Base-by-base conservation (phyloP, 1,140 invertebrate species). In the Sarcophaga peregrina region DNA sequence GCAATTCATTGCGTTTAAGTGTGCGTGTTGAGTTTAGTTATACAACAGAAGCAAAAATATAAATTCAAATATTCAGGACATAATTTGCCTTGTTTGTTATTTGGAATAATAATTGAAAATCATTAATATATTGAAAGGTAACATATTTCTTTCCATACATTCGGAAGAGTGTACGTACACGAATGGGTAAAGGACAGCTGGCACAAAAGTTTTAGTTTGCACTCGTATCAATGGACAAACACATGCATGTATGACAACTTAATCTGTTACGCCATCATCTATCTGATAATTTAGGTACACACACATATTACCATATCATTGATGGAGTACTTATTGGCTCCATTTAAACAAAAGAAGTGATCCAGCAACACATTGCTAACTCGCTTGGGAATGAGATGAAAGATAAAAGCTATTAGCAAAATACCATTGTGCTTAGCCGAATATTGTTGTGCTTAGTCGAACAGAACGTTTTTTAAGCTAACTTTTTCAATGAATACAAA, bases 211-310 rank as follows among this genome's bases (percentile, higher is more conserved):
- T 37, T 52, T 52, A 52, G 50, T 52, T 52, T 52, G 13, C 1
- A 52, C 13, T 52, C 50, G 13, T 13, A 52, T 4, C 25, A 37
- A 37, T 37, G 25, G 25, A 37, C 25, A 37, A n/a, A 4, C 25
- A 37, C 4, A 37, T 25, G 2, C 9, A 68, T 68, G n/a, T 20
- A 20, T 68, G 17, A 37, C 25, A 37, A 37, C 25, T 72, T 50
- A 50, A 78, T 78, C 75, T 78, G 50, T 78, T 78, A 78, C 75
- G 50, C 47, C 47, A 78, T 78, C 75, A 78, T 78, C 75, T 37
- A 37, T 37, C 4, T 78, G 47, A 47, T 78, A 47, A 78, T 78
- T 78, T 78, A 78, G 75, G 75, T 50, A 78, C n/a, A 50, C 47
- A n/a, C n/a, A 78, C 10, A 47, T 78, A 50, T 78, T 48, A 78